These are phyloP conservation scores for Palythoa grandis DNA, from an alignment of 92 coral and sea anemone species.

Conservation along the genomic window DNA sequence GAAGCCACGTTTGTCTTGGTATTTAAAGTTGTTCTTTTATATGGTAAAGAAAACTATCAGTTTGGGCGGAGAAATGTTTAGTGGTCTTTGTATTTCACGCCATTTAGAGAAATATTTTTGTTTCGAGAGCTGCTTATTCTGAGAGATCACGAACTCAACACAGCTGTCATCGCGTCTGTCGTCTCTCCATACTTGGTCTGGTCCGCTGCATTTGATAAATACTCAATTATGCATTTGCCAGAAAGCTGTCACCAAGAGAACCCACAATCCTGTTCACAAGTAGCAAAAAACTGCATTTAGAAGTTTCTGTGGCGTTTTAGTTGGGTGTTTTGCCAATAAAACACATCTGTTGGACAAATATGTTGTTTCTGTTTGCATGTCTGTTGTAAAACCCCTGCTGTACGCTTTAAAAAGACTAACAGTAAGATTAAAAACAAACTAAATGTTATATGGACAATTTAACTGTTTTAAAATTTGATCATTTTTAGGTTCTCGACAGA, in stretches of 20 bases:
- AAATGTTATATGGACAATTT: not conserved
- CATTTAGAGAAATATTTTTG: conserved; percentile 24
- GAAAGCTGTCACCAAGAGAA: conserved; percentile 32
- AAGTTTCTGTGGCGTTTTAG: not conserved
- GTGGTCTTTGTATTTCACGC: not conserved
- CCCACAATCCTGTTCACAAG: conserved; percentile 31
- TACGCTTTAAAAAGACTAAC: conserved; percentile 24
- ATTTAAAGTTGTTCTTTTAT: not conserved
- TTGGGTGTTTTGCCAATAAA: conserved; percentile 32
- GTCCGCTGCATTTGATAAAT: conserved; percentile 13
- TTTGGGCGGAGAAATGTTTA: not conserved
- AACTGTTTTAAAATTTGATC: conserved; percentile 10
- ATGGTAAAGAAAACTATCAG: not conserved
- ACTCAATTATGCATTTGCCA: conserved; percentile 25
- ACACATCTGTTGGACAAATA: conserved; percentile 27
- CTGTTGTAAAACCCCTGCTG: conserved; percentile 21
- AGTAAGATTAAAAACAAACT: not conserved
- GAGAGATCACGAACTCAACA: conserved; percentile 38
- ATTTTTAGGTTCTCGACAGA: not conserved
- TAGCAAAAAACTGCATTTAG: conserved; percentile 25
- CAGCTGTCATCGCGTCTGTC: conserved; percentile 43
- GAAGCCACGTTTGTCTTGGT: not conserved
- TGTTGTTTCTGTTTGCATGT: conserved; percentile 6
- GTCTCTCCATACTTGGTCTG: conserved; percentile 47
- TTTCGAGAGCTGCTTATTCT: conserved; percentile 18